A percentile compares a stretch with the other conserved stretches of the same genome.
phyloP scores from a whole-genome alignment of 2,797 vertebrate genomes.

The Ptychadena robeensis region DNA sequence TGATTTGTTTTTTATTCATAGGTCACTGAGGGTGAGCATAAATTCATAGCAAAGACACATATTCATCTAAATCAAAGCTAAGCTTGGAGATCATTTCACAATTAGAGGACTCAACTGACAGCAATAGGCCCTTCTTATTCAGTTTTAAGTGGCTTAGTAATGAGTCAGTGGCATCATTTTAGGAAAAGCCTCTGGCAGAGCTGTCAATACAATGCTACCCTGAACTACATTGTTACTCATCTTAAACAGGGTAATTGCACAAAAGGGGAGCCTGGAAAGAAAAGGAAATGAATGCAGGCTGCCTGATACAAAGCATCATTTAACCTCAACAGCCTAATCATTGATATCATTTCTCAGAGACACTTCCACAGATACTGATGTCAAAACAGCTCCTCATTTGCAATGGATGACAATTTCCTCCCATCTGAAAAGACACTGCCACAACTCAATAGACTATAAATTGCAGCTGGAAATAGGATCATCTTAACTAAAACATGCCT shows the following conservation, averaged over 20 bases:
- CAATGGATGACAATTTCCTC: constrained; percentile 97
- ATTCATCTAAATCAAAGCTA: constrained; percentile 85
- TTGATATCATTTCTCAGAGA: constrained; percentile 85
- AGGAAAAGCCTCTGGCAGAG: constrained; percentile 73
- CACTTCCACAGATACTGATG: constrained; percentile 76
- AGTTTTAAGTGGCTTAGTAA: constrained; percentile 80
- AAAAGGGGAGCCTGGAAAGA: constrained; percentile 70
- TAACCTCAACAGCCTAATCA: constrained; percentile 83
- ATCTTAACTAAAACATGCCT: constrained; percentile 89
- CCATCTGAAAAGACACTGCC: constrained; percentile 87
- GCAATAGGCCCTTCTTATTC: constrained; percentile 81
- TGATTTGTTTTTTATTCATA: constrained; percentile 19
- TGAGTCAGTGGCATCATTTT: constrained; percentile 79
- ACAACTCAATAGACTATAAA: constrained; percentile 97
- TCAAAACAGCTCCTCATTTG: constrained; percentile 94
- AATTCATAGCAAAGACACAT: constrained; percentile 76
- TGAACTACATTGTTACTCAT: constrained; percentile 75
- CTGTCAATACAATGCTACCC: constrained; percentile 76
- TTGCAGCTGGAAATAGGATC: constrained; percentile 89
- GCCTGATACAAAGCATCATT: constrained; percentile 81
- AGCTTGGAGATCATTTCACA: constrained; percentile 77
- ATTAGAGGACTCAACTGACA: constrained; percentile 89
- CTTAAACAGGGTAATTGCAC: constrained; percentile 84
- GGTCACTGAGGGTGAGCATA: constrained; percentile 80
- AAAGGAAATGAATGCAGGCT: constrained; percentile 77